A percentile compares a stretch with the other conserved stretches of the same genome.
These are phyloP conservation scores for Oryzias dopingdopingensis DNA, from an alignment of 2,797 vertebrate species.

Conservation along the genomic window DNA sequence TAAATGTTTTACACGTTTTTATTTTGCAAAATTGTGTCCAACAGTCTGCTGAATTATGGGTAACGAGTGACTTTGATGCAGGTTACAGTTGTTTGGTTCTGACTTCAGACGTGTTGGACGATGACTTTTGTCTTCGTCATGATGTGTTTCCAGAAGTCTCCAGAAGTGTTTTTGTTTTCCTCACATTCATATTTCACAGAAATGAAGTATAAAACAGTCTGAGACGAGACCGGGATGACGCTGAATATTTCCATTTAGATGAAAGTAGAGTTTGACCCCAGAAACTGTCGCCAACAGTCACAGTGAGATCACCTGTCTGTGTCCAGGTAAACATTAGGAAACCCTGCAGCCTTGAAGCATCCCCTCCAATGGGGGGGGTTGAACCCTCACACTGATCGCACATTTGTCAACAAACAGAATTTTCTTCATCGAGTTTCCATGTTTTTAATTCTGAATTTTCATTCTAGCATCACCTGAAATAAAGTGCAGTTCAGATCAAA, in stretches of 20 bases:
- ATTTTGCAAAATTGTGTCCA: no score
- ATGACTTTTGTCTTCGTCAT: slow-evolving; percentile 27
- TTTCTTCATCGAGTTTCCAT: slow-evolving; percentile 36
- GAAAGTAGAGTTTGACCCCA: no score
- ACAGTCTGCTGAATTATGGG: no score
- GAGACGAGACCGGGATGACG: background rate
- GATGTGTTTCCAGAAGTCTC: slow-evolving; percentile 27
- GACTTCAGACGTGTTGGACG: slow-evolving; percentile 6
- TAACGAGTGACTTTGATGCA: no score
- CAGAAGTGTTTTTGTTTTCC: background rate
- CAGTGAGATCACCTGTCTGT: no score
- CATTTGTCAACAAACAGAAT: slow-evolving; percentile 29
- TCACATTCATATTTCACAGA: slow-evolving; percentile 1
- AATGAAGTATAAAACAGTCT: background rate
- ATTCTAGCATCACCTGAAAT: slow-evolving; percentile 69
- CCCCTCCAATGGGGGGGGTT: background rate
- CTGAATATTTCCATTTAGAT: slow-evolving; percentile 8
- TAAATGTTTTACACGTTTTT: no score
- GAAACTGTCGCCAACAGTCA: slow-evolving; percentile 20
- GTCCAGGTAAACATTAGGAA: no score
- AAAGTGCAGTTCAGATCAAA: slow-evolving; percentile 57
- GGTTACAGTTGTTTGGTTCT: no score
- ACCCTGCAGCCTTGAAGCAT: no score
- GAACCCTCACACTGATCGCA: slow-evolving; percentile 12
- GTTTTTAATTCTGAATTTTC: slow-evolving; percentile 51